Base-by-base conservation (phyloP, 2,888 invertebrate species). In the Magallana nippona region DNA sequence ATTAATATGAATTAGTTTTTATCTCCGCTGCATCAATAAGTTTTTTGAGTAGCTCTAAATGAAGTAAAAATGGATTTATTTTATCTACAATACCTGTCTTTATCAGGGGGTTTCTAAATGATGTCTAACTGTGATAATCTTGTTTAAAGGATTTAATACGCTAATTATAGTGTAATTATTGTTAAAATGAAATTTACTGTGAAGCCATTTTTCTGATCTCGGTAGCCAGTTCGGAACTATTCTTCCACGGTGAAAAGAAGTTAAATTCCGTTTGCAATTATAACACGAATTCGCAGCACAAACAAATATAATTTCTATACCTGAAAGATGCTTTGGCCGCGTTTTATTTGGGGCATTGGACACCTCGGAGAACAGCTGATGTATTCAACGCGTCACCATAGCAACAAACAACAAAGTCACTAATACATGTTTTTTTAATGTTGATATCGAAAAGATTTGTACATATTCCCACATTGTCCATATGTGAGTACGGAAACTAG, bases 1-100 rank as follows among this genome's bases (percentile, higher is more conserved):
- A 56, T 56, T 56, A 79, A 78, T 71, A 71, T 71, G 71, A 71
- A 71, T 71, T 71, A 71, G 71, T 71, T 71, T 60, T 71, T 71
- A 71, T 71, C 71, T 71, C 32, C 5, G 22, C 27, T 71, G 71
- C 22, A 71, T 71, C 71, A 27, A 22, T 71, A 71, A 71, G 71
- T 71, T 71, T 44, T 71, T 71, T 71, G 71, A 71, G 71, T 27
- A 22, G 71, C 71, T 27, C 71, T 71, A 71, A 71, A 71, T 71
- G 71, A 71, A 27, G 71, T 71, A 71, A 71, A 71, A 71, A 22
- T 71, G 22, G 22, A 22, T 71, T 71, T 27, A 60, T n/a, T 27
- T 44, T 71, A 71, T 71, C 71, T 27, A 71, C 71, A 27, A 71
- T 27, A 71, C 71, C 22, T 27, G 71, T 27, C 71, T 71, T 71